These are phyloP conservation scores for Diploptera punctata DNA, from an alignment of 2,888 invertebrate species.

Conservation along the genomic window DNA sequence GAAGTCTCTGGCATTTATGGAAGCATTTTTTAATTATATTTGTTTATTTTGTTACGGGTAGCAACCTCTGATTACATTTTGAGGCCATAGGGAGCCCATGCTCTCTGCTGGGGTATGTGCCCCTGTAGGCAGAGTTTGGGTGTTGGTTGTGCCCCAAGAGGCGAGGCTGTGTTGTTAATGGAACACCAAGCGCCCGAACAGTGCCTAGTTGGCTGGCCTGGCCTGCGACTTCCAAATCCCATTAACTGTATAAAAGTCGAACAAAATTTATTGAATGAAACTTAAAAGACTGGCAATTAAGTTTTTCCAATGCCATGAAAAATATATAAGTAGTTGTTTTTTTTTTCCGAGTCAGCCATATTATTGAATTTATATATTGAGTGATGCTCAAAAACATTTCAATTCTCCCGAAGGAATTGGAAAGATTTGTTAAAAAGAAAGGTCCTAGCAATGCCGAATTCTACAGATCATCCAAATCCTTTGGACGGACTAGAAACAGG, in stretches of 20 bases:
- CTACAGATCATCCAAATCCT: slow-evolving; percentile 5
- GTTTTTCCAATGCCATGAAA: slow-evolving; percentile 40
- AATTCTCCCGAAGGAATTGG: slow-evolving; percentile 22
- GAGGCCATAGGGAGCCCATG: slow-evolving; percentile 5
- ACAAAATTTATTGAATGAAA: slow-evolving; percentile 38
- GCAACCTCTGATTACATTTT: not conserved
- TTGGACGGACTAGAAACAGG: slow-evolving; percentile 18
- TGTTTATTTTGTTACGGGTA: not conserved
- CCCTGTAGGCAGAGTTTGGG: slow-evolving; percentile 12
- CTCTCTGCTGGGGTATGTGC: slow-evolving; percentile 13
- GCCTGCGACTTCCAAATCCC: slow-evolving; percentile 6
- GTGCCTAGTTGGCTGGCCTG: slow-evolving; percentile 2
- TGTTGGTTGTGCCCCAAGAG: slow-evolving; percentile 26
- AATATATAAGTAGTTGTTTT: slow-evolving; percentile 39
- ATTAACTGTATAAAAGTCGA: slow-evolving; percentile 22
- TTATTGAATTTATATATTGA: slow-evolving; percentile 36
- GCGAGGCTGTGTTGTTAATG: slow-evolving; percentile 29
- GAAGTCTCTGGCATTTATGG: slow-evolving; percentile 2
- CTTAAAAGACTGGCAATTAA: slow-evolving; percentile 43
- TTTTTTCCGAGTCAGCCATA: slow-evolving; percentile 37
- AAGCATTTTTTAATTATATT: not conserved
- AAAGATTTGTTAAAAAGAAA: not conserved
- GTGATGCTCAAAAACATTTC: slow-evolving; percentile 35
- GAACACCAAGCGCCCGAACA: slow-evolving; percentile 19
- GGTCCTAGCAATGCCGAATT: not conserved